Conservation (phyloP, 1,140 invertebrate species). For the Ruditapes philippinarum region DNA sequence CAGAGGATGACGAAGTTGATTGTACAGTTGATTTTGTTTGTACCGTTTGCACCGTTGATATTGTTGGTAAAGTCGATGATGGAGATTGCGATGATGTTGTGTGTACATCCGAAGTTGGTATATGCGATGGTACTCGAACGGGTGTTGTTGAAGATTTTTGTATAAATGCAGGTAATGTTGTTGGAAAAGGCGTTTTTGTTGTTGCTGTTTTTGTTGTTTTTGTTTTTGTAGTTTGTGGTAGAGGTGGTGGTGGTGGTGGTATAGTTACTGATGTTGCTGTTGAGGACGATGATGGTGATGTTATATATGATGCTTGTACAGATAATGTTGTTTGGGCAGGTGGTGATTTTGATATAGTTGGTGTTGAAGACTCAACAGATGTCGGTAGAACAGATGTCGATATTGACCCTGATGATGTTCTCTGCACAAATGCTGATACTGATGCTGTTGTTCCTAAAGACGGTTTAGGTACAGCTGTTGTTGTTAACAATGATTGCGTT, state of each 20-base stretch:
- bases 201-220: no score
- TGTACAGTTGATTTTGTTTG: slow-evolving; percentile 48
- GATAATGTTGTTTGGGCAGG: not conserved
- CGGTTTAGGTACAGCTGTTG: not conserved
- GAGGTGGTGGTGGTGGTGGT: not conserved
- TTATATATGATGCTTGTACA: not conserved
- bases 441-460: not conserved
- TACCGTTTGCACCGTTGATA: slow-evolving; percentile 22
- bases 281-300: not conserved
- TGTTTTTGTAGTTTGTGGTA: not conserved
- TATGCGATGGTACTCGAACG: not conserved
- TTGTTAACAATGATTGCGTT: not conserved
- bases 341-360: not conserved
- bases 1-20: slow-evolving; percentile 63
- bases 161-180: not conserved
- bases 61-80: slow-evolving; percentile 20
- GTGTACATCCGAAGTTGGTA: not conserved
- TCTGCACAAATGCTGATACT: not conserved
- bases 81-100: slow-evolving; percentile 7
- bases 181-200: no score
- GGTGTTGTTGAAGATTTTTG: not conserved
- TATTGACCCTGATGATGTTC: no score
- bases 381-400: no score
- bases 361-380: not conserved
- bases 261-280: not conserved